Conservation (phyloP, 2,113 vertebrate species). For the Nothocercus nigrocapillus region DNA sequence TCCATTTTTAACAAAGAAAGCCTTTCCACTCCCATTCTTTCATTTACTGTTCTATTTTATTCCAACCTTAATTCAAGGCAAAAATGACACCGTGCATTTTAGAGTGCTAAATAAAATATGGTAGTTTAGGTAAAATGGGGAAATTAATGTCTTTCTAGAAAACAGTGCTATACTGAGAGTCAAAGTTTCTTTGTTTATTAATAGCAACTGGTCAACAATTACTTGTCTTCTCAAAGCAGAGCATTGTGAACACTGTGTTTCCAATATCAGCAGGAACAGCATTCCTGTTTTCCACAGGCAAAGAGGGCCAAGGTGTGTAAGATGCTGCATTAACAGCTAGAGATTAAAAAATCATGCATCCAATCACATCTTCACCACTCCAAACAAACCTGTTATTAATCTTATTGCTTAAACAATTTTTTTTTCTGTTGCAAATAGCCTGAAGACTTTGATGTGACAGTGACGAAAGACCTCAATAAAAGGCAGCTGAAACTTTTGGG, state of each 20-base stretch:
- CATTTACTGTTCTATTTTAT: neutral
- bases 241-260: neutral
- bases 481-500: conserved; percentile 48
- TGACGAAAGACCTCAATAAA: conserved; percentile 56
- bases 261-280: neutral
- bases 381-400: conserved; percentile 54
- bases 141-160: neutral
- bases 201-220: conserved; percentile 15
- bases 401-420: conserved; percentile 4
- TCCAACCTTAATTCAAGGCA: conserved; percentile 1
- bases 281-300: conserved; percentile 1
- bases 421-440: conserved; percentile 44
- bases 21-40: neutral
- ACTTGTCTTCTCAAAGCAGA: neutral
- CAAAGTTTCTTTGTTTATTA: conserved; percentile 17
- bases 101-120: neutral
- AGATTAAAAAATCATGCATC: conserved; percentile 52
- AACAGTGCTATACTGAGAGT: neutral
- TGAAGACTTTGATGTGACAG: conserved; percentile 10
- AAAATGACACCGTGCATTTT: neutral
- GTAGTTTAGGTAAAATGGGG: neutral
- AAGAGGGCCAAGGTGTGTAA: neutral
- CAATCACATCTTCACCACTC: conserved; percentile 16
- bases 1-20: neutral
- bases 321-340: neutral